Percentiles rank a stretch among this genome's conserved stretches.
phyloP scores from a whole-genome alignment of 2,888 invertebrate genomes.

The Eustalomyia histrio region DNA sequence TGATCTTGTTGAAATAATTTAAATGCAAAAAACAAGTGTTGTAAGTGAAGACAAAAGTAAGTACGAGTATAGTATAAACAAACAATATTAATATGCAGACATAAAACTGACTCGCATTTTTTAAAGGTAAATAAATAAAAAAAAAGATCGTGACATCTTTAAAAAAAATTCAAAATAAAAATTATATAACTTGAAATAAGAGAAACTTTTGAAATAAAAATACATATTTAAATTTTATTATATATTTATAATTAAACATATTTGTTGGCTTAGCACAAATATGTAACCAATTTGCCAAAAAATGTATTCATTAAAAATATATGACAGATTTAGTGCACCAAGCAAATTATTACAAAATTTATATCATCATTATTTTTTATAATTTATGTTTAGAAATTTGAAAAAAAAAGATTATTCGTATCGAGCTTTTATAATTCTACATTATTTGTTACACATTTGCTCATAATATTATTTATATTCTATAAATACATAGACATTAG shows the following conservation, averaged over 20 bases:
- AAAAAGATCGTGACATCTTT: constrained; percentile 24
- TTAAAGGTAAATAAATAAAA: background rate
- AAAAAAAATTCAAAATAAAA: background rate
- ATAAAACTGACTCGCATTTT: background rate
- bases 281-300: background rate
- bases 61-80: background rate
- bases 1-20: constrained; percentile 7
- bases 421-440: background rate
- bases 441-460: background rate
- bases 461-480: background rate
- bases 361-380: background rate
- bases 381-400: background rate
- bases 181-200: background rate
- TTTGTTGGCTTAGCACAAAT: background rate
- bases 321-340: background rate
- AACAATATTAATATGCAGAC: constrained; percentile 7
- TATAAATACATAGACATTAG: background rate
- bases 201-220: background rate
- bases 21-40: constrained; percentile 15
- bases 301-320: background rate
- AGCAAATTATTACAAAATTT: background rate
- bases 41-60: background rate
- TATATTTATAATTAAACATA: background rate
- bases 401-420: background rate
- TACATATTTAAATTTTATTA: background rate